Percentiles rank a stretch among this genome's conserved stretches.
Conservation (phyloP, 2,797 vertebrate genomes). For the Sternarchorhynchus goeldii region DNA sequence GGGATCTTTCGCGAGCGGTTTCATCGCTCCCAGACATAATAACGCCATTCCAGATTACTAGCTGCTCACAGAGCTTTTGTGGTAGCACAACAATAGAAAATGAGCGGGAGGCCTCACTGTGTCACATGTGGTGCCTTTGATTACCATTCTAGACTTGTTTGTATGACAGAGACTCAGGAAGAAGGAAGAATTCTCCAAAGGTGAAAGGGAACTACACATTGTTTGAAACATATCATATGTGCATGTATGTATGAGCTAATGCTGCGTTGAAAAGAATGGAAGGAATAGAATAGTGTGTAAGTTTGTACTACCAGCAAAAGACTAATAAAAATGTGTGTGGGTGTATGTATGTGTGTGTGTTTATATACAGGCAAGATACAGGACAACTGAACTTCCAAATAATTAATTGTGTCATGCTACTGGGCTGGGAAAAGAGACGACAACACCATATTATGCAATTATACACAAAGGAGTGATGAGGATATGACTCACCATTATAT, state of each 20-base stretch:
- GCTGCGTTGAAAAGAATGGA: background rate
- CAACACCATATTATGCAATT: background rate
- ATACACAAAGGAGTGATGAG: background rate
- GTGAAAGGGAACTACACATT: slow-evolving; percentile 49
- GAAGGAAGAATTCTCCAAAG: slow-evolving; percentile 62
- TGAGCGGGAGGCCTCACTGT: slow-evolving; percentile 74
- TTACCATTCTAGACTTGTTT: slow-evolving; percentile 69
- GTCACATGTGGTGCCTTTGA: slow-evolving; percentile 78
- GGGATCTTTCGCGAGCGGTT: slow-evolving; percentile 53
- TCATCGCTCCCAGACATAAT: slow-evolving; percentile 66
- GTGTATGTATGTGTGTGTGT: too few species aligned
- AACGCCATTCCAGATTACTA: slow-evolving; percentile 71
- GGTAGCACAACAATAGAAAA: slow-evolving; percentile 76
- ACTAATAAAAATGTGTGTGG: background rate
- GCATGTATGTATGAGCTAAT: slow-evolving; percentile 11
- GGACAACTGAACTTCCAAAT: too few species aligned
- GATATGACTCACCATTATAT: background rate
- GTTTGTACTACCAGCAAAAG: background rate
- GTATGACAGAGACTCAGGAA: slow-evolving; percentile 54
- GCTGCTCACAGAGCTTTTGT: slow-evolving; percentile 76
- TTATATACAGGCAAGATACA: too few species aligned
- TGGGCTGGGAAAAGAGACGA: background rate
- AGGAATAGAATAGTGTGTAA: background rate
- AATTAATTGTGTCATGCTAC: background rate
- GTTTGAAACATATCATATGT: slow-evolving; percentile 26